phyloP scores from a whole-genome alignment of 2,888 invertebrate genomes.

The Eilema caniola region DNA sequence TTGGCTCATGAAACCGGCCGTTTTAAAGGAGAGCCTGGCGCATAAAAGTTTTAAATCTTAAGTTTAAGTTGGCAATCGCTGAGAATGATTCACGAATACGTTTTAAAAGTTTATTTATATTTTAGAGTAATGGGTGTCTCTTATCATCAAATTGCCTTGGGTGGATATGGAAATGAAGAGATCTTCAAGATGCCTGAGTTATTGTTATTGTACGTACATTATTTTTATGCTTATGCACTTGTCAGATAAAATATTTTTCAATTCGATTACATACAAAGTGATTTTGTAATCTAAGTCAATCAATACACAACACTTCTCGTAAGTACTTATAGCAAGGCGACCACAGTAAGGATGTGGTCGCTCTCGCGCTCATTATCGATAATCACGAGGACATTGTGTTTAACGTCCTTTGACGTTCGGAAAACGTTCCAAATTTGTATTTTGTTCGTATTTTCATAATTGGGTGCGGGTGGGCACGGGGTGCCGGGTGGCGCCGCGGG shows the following conservation, averaged over 20 bases:
- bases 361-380: constrained; percentile 65
- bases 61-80: constrained; percentile 37
- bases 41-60: constrained; percentile 38
- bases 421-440: constrained; percentile 79
- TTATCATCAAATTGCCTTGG: background rate
- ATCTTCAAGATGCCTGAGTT: background rate
- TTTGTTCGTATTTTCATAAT: constrained; percentile 87
- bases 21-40: constrained; percentile 49
- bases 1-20: constrained; percentile 58
- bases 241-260: background rate
- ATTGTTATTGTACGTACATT: background rate
- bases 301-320: constrained; percentile 40
- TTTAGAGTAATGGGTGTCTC: background rate
- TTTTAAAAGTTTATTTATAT: constrained; percentile 36
- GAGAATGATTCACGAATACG: background rate
- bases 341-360: constrained; percentile 66
- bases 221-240: background rate
- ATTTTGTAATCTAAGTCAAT: constrained; percentile 37
- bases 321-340: constrained; percentile 36
- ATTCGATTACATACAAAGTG: background rate
- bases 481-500: constrained; percentile 76
- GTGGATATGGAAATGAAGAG: background rate
- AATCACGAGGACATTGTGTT: constrained; percentile 59
- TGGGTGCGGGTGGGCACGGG: constrained; percentile 75
- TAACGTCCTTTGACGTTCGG: constrained; percentile 70